A percentile compares a stretch with the other conserved stretches of the same genome.
These are phyloP conservation scores for Lipotes vexillifer DNA, from an alignment of 2,113 vertebrate species.

Conservation along the genomic window DNA sequence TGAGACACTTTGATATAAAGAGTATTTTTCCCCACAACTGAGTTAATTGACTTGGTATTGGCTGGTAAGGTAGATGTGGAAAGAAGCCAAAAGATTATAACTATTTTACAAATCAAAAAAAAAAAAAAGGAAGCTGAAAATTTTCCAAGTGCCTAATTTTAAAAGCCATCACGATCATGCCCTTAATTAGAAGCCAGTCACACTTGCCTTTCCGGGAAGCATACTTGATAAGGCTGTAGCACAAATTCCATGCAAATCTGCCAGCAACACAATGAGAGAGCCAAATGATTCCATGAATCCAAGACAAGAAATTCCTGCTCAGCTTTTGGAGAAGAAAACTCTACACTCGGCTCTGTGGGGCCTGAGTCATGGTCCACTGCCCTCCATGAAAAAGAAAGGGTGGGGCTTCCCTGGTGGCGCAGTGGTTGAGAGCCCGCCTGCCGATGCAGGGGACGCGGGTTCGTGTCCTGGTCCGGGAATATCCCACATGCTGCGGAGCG, in stretches of 20 bases:
- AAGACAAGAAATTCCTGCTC: neutral
- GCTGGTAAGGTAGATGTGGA: neutral
- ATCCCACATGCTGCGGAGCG: no score
- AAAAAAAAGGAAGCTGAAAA: neutral
- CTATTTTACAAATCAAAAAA: constrained; percentile 38
- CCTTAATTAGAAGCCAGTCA: neutral
- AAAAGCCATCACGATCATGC: neutral
- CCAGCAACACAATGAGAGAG: neutral
- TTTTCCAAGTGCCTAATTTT: neutral
- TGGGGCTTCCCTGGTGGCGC: no score
- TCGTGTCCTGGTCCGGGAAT: no score
- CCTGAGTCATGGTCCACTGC: neutral
- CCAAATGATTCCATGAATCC: neutral
- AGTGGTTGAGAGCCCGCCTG: no score
- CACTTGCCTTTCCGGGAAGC: neutral
- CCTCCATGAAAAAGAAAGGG: neutral
- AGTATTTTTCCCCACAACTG: neutral
- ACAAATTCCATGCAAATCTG: constrained; percentile 11
- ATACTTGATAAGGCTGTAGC: neutral
- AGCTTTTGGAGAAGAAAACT: neutral
- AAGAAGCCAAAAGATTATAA: neutral
- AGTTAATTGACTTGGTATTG: neutral
- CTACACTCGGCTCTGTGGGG: neutral
- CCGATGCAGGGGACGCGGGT: no score
- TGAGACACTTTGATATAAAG: neutral